These are phyloP conservation scores for Eupithecia tripunctaria DNA, from an alignment of 2,888 invertebrate species.

Conservation along the genomic window DNA sequence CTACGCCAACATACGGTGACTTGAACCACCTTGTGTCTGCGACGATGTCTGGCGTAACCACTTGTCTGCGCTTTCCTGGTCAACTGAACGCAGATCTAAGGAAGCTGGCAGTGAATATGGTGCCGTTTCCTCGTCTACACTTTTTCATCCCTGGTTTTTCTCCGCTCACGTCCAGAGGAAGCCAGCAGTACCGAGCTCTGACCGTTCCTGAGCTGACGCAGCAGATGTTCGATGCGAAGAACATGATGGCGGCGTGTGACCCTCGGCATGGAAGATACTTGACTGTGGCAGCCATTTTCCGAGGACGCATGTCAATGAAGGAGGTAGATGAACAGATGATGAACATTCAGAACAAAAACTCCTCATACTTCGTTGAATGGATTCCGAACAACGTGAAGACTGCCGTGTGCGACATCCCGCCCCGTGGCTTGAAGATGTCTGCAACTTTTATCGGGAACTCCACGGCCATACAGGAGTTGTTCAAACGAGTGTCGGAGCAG, in stretches of 20 bases:
- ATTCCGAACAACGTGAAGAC: conserved; percentile 92
- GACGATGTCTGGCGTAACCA: conserved; percentile 68
- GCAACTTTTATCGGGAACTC: conserved; percentile 92
- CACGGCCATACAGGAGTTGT: conserved; percentile 90
- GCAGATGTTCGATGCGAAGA: conserved; percentile 97
- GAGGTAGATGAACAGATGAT: conserved; percentile 93
- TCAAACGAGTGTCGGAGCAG: conserved; percentile 89
- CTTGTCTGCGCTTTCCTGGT: conserved; percentile 80
- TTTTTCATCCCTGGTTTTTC: conserved; percentile 95
- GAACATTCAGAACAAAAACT: conserved; percentile 90
- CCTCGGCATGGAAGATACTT: conserved; percentile 95
- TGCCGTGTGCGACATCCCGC: conserved; percentile 90
- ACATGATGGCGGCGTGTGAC: conserved; percentile 98
- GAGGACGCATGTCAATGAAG: conserved; percentile 97
- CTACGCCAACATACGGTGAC: conserved; percentile 11
- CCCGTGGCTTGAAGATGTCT: conserved; percentile 91
- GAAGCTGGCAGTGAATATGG: conserved; percentile 95
- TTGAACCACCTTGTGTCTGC: conserved; percentile 11
- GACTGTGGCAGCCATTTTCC: conserved; percentile 95
- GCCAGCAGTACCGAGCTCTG: conserved; percentile 94
- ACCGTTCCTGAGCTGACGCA: conserved; percentile 96
- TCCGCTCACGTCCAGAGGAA: conserved; percentile 92
- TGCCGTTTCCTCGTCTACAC: conserved; percentile 95
- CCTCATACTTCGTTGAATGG: conserved; percentile 88
- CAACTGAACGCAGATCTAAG: conserved; percentile 87